Evolutionary conservation across 2,888 invertebrate species (phyloP), one percentile per base, ranked within the genome.

Genomic region (Agrotis segetum): DNA sequence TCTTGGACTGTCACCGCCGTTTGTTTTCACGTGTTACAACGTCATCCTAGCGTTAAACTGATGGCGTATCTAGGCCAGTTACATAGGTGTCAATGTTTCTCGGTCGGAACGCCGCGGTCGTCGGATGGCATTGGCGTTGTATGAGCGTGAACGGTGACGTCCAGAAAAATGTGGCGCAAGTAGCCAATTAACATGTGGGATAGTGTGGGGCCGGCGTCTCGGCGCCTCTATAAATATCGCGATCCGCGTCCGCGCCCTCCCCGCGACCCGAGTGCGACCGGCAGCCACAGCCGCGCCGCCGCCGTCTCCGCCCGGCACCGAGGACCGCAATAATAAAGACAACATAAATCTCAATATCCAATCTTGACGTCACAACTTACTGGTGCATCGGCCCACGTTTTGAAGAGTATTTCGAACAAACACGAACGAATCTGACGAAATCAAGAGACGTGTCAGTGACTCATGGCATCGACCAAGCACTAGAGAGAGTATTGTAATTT

Each of bases 81-180:
- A 93, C 89, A 92, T 91, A 92, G 92, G 92, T 95, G 95, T 95
- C 95, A 95, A 94, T 95, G 95, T 95, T 93, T 94, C 90, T 94
- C 92, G 92, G 93, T 92, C 93, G 92, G 90, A 90, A 87, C 88
- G 81, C 87, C 89, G 88, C 86, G 89, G 89, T 84, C 88, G 89
- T 87, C 84, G 88, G 89, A 89, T 90, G 94, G 92, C 94, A 95
- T 93, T 94, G 94, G 91, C 90, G 92, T 87, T 86, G 90, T 89
- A 87, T 87, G 89, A 91, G 89, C 91, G 89, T 89, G 91, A 91
- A 91, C 92, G 90, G 91, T 92, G 92, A 91, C 93, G 91, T 93
- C 90, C 90, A 92, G 92, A 94, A 95, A 95, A 94, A 95, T 93
- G 93, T 92, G 92, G 90, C 91, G 90, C 93, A 92, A 94, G 94